These are phyloP conservation scores for Heliothis peltigera DNA, from an alignment of 2,888 invertebrate genomes.

Conservation along the genomic window DNA sequence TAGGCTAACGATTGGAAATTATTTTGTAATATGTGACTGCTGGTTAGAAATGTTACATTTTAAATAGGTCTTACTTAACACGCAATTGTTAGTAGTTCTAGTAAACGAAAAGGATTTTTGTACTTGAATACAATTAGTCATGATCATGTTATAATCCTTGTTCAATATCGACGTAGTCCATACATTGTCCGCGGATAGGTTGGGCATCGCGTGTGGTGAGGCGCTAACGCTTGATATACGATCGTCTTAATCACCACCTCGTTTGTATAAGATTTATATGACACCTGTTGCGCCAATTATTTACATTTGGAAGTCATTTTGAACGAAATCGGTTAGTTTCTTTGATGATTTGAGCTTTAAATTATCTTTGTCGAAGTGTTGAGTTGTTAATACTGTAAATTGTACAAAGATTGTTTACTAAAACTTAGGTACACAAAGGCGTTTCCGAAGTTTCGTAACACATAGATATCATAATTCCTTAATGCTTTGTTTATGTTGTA, in stretches of 20 bases:
- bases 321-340: conserved; percentile 61
- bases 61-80: conserved; percentile 29
- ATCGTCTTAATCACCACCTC: conserved; percentile 84
- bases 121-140: conserved; percentile 56
- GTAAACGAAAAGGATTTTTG: conserved; percentile 38
- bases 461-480: conserved; percentile 11
- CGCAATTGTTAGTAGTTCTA: conserved; percentile 37
- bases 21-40: conserved; percentile 23
- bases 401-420: background rate
- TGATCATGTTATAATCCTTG: conserved; percentile 49
- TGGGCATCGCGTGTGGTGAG: conserved; percentile 77
- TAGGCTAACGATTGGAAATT: conserved; percentile 22
- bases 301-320: conserved; percentile 84
- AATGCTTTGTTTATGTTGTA: conserved; percentile 51
- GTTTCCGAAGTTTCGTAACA: conserved; percentile 7
- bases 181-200: conserved; percentile 70
- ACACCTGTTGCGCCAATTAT: conserved; percentile 88
- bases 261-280: conserved; percentile 84
- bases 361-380: conserved; percentile 5
- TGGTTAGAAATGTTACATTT: background rate
- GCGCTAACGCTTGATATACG: conserved; percentile 81
- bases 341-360: conserved; percentile 36
- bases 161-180: conserved; percentile 67
- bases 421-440: background rate
- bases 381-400: background rate